phyloP scores from a whole-genome alignment of 2,113 vertebrate species.

The Syngnathus scovelli region DNA sequence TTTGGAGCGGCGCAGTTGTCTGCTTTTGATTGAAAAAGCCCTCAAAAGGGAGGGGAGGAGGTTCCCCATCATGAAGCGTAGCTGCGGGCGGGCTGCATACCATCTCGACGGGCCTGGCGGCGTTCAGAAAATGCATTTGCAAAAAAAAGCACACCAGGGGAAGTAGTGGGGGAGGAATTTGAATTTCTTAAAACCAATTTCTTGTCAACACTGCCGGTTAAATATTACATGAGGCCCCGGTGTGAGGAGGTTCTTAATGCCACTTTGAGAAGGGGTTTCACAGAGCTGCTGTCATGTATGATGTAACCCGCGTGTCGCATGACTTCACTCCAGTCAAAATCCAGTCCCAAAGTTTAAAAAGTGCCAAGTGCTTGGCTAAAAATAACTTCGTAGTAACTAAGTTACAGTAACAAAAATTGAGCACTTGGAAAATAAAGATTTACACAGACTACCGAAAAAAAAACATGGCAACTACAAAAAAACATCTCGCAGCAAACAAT shows the following conservation, averaged over 20 bases:
- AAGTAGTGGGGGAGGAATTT: constrained; percentile 70
- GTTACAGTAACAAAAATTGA: too few relatives aligned
- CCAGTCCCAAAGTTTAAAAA: not conserved
- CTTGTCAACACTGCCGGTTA: constrained; percentile 79
- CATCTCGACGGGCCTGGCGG: constrained; percentile 34
- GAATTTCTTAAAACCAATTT: constrained; percentile 83
- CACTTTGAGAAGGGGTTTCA: constrained; percentile 66
- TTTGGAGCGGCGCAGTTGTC: not conserved
- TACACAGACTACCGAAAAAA: not conserved
- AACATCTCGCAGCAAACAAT: not conserved
- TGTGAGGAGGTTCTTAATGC: constrained; percentile 70
- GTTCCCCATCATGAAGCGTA: constrained; percentile 41
- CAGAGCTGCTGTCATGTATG: constrained; percentile 60
- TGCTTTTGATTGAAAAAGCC: not conserved
- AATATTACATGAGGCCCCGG: constrained; percentile 82
- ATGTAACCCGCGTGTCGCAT: constrained; percentile 60
- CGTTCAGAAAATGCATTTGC: constrained; percentile 62
- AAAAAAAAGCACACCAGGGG: constrained; percentile 42
- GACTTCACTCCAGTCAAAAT: not conserved
- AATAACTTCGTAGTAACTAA: not conserved
- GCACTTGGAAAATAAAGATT: not conserved
- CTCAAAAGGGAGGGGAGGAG: constrained; percentile 16
- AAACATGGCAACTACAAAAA: not conserved
- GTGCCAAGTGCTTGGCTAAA: not conserved
- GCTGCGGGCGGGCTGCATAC: constrained; percentile 20